Base-by-base conservation (phyloP, 2,888 invertebrate genomes). In the Byasa hedistus region DNA sequence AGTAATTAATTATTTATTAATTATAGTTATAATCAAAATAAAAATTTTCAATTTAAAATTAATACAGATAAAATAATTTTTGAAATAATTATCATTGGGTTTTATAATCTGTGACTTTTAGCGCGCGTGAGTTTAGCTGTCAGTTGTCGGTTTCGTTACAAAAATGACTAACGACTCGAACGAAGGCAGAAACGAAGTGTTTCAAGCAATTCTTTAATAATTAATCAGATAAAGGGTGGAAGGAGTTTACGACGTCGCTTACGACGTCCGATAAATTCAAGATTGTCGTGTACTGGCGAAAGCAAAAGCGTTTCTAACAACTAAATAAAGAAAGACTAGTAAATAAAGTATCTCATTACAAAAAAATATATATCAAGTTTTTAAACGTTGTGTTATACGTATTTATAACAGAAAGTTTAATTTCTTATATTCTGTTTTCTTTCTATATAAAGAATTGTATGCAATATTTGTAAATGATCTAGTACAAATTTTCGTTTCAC, bases 191-290 rank as follows among this genome's bases (percentile, higher is more conserved):
- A 51, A 51, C 19, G 2, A n/a, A 51, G n/a, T 8, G 51, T 19
- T 4, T 51, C 1, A 2, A n/a, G 66, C 60, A 75, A 74, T 74
- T 27, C 32, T 3, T 64, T 48, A 64, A 58, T 58, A 64, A 64
- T 58, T 39, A 52, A 64, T 58, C 39, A 52, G n/a, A 5, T 23
- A 58, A 64, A 58, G 36, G 58, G 36, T 64, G 36, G 57, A 54
- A n/a, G 52, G 48, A 23, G 64, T 19, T 52, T 52, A 52, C 17
- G 32, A 23, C 55, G n/a, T 51, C 21, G 22, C 19, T 63, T 48
- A 64, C 51, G 57, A 19, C 32, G 21, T 57, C 17, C 19, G 1
- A 32, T 57, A 32, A 52, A 48, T 44, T 24, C 15, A 23, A 52
- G 32, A 54, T 52, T 61, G 27, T 61, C 22, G 23, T 3, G 57